Evolutionary conservation across 2,888 invertebrate species (phyloP).

Genomic region (Cabera pusaria): DNA sequence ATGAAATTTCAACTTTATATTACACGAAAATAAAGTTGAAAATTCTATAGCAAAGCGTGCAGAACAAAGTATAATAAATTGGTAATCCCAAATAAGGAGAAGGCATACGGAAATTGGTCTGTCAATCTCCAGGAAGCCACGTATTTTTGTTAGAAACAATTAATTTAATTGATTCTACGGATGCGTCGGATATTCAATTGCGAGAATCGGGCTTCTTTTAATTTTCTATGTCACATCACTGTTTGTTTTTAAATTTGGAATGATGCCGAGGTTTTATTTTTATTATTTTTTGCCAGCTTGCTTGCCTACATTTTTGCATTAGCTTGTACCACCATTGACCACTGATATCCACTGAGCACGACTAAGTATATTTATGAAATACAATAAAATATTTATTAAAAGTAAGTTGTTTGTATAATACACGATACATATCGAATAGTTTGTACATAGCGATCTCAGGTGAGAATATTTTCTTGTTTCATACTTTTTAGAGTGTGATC

Average conservation of each 20-base stretch:
- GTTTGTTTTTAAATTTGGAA: conserved; percentile 30
- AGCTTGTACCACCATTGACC: too few relatives aligned
- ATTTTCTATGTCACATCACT: conserved; percentile 38
- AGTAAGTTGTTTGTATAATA: too few relatives aligned
- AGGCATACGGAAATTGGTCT: conserved; percentile 61
- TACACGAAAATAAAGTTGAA: conserved; percentile 24
- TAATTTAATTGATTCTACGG: conserved; percentile 79
- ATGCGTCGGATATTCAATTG: conserved; percentile 38
- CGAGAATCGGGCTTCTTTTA: conserved; percentile 15
- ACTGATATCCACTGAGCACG: too few relatives aligned
- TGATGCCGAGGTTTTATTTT: conserved; percentile 12
- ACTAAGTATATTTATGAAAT: too few relatives aligned
- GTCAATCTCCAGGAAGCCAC: conserved; percentile 74
- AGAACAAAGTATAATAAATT: conserved; percentile 21
- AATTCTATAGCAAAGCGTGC: conserved; percentile 23
- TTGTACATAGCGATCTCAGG: too few relatives aligned
- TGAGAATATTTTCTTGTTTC: too few relatives aligned
- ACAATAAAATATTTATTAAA: too few relatives aligned
- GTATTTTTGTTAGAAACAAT: conserved; percentile 76
- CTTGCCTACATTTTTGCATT: too few relatives aligned
- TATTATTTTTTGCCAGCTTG: conserved; percentile 14
- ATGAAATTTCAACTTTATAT: conserved; percentile 11
- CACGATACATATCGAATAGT: too few relatives aligned
- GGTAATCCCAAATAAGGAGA: conserved; percentile 51
- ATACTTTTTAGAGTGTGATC: too few relatives aligned